Conservation (phyloP, 1,140 invertebrate genomes). For the Scaptomyza pallida region DNA sequence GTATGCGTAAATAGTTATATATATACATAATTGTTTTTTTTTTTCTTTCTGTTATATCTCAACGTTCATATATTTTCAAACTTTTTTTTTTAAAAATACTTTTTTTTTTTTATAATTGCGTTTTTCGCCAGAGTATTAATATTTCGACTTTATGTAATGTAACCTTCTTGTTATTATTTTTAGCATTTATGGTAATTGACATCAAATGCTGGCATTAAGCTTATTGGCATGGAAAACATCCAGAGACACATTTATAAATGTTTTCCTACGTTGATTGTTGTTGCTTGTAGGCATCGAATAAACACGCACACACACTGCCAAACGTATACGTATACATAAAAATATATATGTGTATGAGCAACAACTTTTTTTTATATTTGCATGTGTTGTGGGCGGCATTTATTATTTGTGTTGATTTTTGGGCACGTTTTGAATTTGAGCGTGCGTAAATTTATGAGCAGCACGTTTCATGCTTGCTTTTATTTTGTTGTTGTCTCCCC, state of each 20-base stretch:
- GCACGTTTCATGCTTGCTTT: constrained; percentile 47
- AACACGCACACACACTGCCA: neutral
- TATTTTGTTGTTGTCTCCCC: neutral
- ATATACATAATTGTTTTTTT: no score
- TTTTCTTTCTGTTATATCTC: no score
- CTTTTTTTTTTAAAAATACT: no score
- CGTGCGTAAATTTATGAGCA: constrained; percentile 55
- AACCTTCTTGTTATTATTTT: constrained; percentile 27
- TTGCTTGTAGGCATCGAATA: constrained; percentile 51
- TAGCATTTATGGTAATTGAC: constrained; percentile 79
- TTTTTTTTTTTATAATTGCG: no score
- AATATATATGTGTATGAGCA: constrained; percentile 14
- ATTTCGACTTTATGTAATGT: neutral
- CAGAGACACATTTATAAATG: constrained; percentile 40
- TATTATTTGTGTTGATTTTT: constrained; percentile 55
- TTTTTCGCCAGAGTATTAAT: constrained; percentile 15
- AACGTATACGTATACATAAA: constrained; percentile 13
- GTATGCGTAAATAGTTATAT: no score
- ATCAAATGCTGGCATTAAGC: constrained; percentile 78
- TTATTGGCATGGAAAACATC: constrained; percentile 72
- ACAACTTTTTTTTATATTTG: constrained; percentile 49
- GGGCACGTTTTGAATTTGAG: constrained; percentile 53
- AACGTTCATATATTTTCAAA: no score
- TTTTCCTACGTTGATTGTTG: constrained; percentile 45
- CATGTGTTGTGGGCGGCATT: constrained; percentile 49